Evolutionary conservation across 2,888 invertebrate species (phyloP), one percentile per base, ranked within the genome.

Genomic region (Meiosimyza decipiens): DNA sequence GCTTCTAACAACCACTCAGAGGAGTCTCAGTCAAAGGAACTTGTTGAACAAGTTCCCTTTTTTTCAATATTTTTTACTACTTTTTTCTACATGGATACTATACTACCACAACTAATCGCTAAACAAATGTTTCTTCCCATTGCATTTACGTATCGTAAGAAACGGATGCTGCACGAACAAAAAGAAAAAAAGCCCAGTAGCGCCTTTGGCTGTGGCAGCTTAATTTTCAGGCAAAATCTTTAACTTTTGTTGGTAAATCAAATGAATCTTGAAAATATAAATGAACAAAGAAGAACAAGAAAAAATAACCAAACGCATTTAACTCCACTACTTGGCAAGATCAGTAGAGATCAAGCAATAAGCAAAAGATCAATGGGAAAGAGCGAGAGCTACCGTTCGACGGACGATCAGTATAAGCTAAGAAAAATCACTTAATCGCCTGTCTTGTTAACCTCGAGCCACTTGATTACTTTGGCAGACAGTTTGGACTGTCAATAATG

Each of bases 371-470:
- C 62, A 15, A n/a, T 22, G 22, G 15, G 50, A 49, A 47, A 47
- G 50, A 64, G 28, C 40, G 64, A 49, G 22, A 12, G 51, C 16
- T 40, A 64, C 62, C 22, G 22, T 57, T 57, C 13, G 22, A 57
- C 28, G 28, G 22, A 28, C 57, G 18, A 57, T 15, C 22, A 12
- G 57, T 57, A 11, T 4, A 22, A 55, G 55, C 68, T 16, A 57
- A 57, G 52, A 83, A 81, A 82, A 82, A 82, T 82, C 80, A 82
- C 82, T 82, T 82, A 82, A 82, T 82, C 83, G 81, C 79, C 80
- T 77, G 78, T 78, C 82, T 82, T 82, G 82, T 83, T 81, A 81
- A 79, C 82, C 80, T 57, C 73, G 76, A 73, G 76, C 76, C 72
- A 64, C 59, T 67, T 73, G 74, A 74, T 75, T 71, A 71, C 71